These are phyloP conservation scores for Cnemophilus loriae DNA, from an alignment of 2,113 vertebrate species.

Conservation along the genomic window DNA sequence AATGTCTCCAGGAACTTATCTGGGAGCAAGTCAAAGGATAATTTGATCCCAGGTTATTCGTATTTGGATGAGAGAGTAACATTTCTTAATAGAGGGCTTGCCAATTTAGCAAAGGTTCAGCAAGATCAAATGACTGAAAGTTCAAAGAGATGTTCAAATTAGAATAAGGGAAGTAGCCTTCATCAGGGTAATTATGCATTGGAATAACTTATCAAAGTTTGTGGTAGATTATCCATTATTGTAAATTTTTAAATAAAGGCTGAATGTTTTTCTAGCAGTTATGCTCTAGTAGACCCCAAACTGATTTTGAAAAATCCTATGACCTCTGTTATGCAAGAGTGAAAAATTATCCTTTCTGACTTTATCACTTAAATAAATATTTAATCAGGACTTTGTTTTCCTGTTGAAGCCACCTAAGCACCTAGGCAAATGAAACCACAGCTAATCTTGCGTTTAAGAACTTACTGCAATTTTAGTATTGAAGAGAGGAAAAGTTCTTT, in stretches of 20 bases:
- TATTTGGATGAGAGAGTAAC: not conserved
- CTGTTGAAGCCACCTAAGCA: not conserved
- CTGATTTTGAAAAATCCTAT: not conserved
- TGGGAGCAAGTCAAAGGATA: not conserved
- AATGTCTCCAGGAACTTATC: not conserved
- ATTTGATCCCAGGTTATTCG: not conserved
- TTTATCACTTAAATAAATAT: not conserved
- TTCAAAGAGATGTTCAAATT: constrained; percentile 34
- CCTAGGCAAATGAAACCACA: not conserved
- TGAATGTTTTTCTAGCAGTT: not conserved
- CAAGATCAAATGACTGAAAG: constrained; percentile 43
- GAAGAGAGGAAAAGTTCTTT: not conserved
- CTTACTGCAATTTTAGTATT: not conserved
- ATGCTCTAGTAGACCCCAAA: not conserved
- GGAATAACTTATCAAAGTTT: constrained; percentile 12
- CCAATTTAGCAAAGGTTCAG: constrained; percentile 23
- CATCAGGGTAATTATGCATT: not conserved
- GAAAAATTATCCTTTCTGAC: not conserved
- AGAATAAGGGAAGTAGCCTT: not conserved
- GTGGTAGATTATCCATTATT: not conserved
- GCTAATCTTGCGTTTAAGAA: not conserved
- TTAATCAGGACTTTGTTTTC: not conserved
- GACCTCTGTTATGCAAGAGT: not conserved
- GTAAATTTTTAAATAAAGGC: constrained; percentile 24
- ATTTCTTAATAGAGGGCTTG: not conserved